Percentiles rank a stretch among this genome's conserved stretches.
Conservation (phyloP, 2,113 vertebrate genomes). For the Pseudolaguvia tuberculata region DNA sequence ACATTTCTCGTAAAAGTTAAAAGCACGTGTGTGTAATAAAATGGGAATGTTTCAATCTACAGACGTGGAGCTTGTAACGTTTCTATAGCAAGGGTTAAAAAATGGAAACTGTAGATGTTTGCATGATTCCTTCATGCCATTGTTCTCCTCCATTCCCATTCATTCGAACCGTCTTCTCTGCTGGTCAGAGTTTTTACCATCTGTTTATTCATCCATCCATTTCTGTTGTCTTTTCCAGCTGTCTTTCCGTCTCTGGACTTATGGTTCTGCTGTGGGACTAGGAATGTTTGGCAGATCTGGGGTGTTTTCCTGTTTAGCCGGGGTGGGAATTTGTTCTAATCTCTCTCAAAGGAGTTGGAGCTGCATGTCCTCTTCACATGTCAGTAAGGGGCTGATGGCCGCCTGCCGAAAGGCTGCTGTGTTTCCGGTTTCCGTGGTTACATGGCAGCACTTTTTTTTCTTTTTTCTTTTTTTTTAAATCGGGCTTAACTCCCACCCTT, state of each 20-base stretch:
- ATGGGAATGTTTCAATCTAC: conserved; percentile 44
- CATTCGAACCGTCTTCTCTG: background rate
- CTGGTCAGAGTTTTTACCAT: background rate
- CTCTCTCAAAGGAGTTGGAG: conserved; percentile 63
- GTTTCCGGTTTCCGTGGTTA: conserved; percentile 74
- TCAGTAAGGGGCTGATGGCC: conserved; percentile 41
- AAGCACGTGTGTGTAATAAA: conserved; percentile 55
- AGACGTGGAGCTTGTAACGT: no score
- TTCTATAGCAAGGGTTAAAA: no score
- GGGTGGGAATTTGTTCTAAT: conserved; percentile 60
- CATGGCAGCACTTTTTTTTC: conserved; percentile 54
- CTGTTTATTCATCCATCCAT: background rate
- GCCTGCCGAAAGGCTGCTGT: conserved; percentile 53
- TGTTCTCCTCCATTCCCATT: no score
- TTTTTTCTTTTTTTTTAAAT: conserved; percentile 28
- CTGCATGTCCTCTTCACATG: conserved; percentile 54
- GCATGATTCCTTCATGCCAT: no score
- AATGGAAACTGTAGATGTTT: background rate
- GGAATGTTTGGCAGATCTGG: conserved; percentile 62
- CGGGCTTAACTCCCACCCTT: conserved; percentile 25
- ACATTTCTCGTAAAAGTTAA: conserved; percentile 61
- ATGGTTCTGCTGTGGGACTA: conserved; percentile 58
- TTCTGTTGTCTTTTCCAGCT: background rate
- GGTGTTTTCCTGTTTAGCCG: conserved; percentile 56
- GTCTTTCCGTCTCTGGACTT: background rate